These are phyloP conservation scores for Gibbula magus DNA, from an alignment of 2,888 invertebrate species.

Conservation along the genomic window DNA sequence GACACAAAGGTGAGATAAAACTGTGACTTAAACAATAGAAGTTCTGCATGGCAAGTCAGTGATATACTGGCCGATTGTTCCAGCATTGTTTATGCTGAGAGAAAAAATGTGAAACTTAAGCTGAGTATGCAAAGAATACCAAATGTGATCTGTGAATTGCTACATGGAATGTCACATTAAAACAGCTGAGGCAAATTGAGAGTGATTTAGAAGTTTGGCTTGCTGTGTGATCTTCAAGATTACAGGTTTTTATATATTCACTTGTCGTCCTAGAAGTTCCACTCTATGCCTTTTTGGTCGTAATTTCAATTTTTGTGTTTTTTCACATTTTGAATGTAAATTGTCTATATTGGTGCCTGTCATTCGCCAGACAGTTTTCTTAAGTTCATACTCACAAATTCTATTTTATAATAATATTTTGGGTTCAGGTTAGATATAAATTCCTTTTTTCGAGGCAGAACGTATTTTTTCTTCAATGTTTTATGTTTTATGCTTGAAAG, in stretches of 20 bases:
- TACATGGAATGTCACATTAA: slow-evolving; percentile 3
- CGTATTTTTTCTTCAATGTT: too few relatives aligned
- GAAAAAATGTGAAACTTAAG: background rate
- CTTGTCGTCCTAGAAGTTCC: background rate
- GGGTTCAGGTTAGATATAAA: too few relatives aligned
- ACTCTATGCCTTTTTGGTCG: background rate
- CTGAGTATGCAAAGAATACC: background rate
- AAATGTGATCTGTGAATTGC: background rate
- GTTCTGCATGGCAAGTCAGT: slow-evolving; percentile 17
- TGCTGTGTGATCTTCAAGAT: background rate
- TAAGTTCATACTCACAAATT: too few relatives aligned
- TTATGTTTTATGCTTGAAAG: too few relatives aligned
- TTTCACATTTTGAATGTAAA: too few relatives aligned
- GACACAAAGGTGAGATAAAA: too few relatives aligned
- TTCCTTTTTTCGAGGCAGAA: too few relatives aligned
- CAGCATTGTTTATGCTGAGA: background rate
- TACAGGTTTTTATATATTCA: background rate
- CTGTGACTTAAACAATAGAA: background rate
- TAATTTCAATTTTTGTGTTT: background rate
- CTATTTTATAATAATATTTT: too few relatives aligned
- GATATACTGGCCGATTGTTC: slow-evolving; percentile 22
- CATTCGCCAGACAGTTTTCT: too few relatives aligned
- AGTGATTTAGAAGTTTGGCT: background rate
- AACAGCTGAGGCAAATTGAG: background rate
- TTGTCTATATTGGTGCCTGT: too few relatives aligned